phyloP scores from a whole-genome alignment of 2,888 invertebrate genomes.

The Neoaliturus tenellus region DNA sequence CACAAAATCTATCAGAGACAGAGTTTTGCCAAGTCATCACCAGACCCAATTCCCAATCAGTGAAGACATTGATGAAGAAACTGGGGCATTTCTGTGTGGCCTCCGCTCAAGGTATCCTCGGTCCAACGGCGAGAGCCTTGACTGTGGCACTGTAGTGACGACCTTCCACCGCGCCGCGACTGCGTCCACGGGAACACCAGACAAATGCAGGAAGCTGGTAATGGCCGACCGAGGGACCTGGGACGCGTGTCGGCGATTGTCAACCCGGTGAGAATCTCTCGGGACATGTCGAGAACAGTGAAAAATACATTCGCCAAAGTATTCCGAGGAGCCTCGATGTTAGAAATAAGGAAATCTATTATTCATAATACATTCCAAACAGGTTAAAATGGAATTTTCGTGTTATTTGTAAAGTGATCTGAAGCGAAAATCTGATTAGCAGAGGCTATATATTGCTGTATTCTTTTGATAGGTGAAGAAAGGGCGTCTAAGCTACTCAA shows the following conservation, averaged over 20 bases:
- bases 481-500: no score
- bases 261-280: neutral
- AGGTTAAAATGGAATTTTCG: no score
- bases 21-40: neutral
- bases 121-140: neutral
- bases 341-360: no score
- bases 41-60: neutral
- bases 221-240: neutral
- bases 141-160: constrained; percentile 15
- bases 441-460: no score
- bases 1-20: neutral
- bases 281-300: no score
- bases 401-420: no score
- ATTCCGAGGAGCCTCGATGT: no score
- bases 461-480: no score
- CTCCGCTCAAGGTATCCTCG: neutral
- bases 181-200: constrained; percentile 8
- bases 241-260: neutral
- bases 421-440: no score
- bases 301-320: no score
- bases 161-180: neutral
- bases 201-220: constrained; percentile 42
- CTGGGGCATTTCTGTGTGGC: constrained; percentile 26
- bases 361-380: no score
- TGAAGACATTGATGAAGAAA: constrained; percentile 6